phyloP scores from a whole-genome alignment of 2,113 vertebrate species.

The Etia nguti region DNA sequence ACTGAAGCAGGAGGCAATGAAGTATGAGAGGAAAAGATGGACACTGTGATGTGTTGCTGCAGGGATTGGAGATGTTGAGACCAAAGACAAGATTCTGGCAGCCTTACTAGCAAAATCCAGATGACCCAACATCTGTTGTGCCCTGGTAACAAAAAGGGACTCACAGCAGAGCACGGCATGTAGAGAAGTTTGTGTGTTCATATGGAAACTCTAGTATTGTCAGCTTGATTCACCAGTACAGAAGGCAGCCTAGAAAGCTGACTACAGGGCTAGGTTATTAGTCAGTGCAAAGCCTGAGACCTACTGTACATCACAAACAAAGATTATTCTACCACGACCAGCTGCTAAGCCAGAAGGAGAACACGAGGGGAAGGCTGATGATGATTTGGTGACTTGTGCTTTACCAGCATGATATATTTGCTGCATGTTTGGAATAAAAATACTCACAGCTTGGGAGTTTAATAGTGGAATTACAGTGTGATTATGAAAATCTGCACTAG shows the following conservation, averaged over 20 bases:
- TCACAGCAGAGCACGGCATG: neutral
- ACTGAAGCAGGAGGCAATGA: neutral
- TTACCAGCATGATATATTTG: neutral
- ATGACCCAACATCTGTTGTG: neutral
- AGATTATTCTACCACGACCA: neutral
- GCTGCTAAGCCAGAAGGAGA: neutral
- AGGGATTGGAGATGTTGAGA: neutral
- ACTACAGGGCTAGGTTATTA: neutral
- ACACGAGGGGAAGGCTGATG: neutral
- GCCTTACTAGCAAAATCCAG: neutral
- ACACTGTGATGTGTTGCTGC: neutral
- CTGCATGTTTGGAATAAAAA: neutral
- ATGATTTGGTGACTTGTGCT: neutral
- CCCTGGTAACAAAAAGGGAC: neutral
- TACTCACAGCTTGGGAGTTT: neutral
- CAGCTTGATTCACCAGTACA: neutral
- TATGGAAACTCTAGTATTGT: neutral
- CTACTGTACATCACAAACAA: neutral
- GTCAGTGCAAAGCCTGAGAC: neutral
- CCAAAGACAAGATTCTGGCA: neutral
- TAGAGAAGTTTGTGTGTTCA: accelerated
- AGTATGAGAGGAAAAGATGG: neutral
- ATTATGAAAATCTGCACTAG: neutral
- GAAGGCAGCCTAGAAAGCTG: neutral
- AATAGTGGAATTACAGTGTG: neutral